phyloP scores from a whole-genome alignment of 1,140 invertebrate species.

The Globodera ellingtonae region DNA sequence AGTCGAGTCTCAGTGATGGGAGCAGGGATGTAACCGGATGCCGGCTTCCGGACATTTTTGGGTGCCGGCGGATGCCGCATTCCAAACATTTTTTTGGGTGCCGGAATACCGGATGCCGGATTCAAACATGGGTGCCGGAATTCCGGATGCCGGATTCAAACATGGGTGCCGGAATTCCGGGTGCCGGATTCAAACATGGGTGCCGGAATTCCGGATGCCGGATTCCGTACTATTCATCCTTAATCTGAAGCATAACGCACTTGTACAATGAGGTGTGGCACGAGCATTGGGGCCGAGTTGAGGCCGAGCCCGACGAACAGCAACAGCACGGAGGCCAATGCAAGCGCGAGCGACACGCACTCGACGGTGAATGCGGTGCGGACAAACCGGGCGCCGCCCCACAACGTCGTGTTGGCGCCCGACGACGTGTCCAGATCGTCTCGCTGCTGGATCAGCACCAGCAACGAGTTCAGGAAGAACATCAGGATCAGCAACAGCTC shows the following conservation, averaged over 20 bases:
- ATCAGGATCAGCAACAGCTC: conserved; percentile 36
- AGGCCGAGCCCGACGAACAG: conserved; percentile 54
- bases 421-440: conserved; percentile 27
- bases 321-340: conserved; percentile 47
- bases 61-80: no score
- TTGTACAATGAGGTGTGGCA: conserved; percentile 62
- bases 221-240: no score
- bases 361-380: conserved; percentile 49
- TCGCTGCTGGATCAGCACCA: conserved; percentile 59
- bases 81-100: not conserved
- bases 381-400: conserved; percentile 46
- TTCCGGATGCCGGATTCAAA: no score
- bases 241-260: conserved; percentile 14
- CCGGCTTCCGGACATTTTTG: no score
- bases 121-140: no score
- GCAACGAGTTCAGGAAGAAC: conserved; percentile 50
- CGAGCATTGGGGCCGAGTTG: conserved; percentile 53
- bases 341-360: conserved; percentile 48
- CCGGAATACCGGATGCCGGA: no score
- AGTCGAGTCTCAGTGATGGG: no score
- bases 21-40: no score
- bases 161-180: conserved; percentile 8
- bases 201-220: conserved; percentile 1
- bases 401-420: conserved; percentile 15
- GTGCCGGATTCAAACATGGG: not conserved